phyloP scores from a whole-genome alignment of 2,113 vertebrate genomes.

The Apus apus region DNA sequence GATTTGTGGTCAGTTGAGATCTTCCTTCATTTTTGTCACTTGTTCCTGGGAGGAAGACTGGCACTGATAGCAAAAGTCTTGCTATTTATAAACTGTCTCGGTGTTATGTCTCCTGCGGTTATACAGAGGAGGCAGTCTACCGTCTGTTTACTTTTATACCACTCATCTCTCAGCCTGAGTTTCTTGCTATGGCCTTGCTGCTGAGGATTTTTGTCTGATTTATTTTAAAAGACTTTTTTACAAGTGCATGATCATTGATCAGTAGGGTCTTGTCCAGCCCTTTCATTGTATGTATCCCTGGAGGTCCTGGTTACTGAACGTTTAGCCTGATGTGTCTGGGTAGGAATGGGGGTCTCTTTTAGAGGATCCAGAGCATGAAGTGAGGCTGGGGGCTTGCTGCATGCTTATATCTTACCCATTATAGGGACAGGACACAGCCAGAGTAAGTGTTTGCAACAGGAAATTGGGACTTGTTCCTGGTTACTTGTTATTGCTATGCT shows the following conservation, averaged over 20 bases:
- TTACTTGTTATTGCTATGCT: not conserved
- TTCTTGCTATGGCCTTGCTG: not conserved
- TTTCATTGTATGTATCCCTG: not conserved
- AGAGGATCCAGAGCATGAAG: not conserved
- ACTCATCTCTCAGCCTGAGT: not conserved
- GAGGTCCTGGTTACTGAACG: not conserved
- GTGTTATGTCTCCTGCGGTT: constrained; percentile 12
- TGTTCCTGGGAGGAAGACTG: constrained; percentile 17
- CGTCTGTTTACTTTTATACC: constrained; percentile 25
- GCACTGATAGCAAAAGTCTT: constrained; percentile 15
- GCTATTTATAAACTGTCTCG: not conserved
- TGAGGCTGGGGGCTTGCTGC: not conserved
- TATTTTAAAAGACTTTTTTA: not conserved
- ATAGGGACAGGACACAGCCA: not conserved
- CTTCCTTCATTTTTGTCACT: constrained; percentile 34
- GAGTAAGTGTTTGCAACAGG: not conserved
- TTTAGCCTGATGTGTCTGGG: not conserved
- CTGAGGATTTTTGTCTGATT: not conserved
- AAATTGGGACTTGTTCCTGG: not conserved
- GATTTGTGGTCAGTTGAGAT: constrained; percentile 41
- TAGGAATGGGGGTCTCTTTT: not conserved
- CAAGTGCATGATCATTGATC: not conserved
- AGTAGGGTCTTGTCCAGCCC: not conserved
- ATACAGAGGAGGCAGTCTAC: not conserved
- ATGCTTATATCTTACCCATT: rapidly evolving